These are phyloP conservation scores for Zygogramma bicolorata DNA, from an alignment of 2,888 invertebrate genomes.

Conservation along the genomic window DNA sequence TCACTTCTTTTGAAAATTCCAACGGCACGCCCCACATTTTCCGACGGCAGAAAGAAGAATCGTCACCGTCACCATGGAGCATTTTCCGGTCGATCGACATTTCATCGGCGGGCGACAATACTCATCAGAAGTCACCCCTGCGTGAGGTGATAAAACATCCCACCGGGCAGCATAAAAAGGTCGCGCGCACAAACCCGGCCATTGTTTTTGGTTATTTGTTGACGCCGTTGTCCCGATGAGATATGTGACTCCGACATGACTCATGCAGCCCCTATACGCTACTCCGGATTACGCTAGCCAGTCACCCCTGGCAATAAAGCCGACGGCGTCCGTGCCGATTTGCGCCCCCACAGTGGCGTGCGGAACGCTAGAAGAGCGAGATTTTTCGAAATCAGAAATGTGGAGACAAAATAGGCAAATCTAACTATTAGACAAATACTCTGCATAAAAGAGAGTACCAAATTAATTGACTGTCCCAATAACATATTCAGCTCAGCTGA, in stretches of 20 bases:
- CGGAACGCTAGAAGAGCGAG: too few relatives aligned
- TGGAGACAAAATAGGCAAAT: too few relatives aligned
- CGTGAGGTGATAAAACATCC: conserved; percentile 33
- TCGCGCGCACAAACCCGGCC: conserved; percentile 16
- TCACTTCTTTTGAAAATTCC: background rate
- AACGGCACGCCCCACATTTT: background rate
- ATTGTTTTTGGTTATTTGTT: conserved; percentile 25
- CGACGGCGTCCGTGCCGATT: conserved; percentile 40
- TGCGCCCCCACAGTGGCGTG: conserved; percentile 35
- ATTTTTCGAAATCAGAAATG: too few relatives aligned
- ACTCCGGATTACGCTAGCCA: conserved; percentile 43
- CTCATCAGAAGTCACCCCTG: conserved; percentile 28
- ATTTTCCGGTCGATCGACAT: background rate
- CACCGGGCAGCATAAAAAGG: conserved; percentile 30
- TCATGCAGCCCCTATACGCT: conserved; percentile 38
- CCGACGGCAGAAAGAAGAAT: too few relatives aligned
- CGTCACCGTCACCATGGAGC: background rate
- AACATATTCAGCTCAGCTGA: too few relatives aligned
- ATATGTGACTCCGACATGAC: conserved; percentile 5
- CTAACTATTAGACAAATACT: too few relatives aligned
- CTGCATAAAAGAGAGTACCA: too few relatives aligned
- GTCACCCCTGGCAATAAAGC: conserved; percentile 50
- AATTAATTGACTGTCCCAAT: too few relatives aligned
- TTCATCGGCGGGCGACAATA: conserved; percentile 7
- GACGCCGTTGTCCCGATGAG: conserved; percentile 9